phyloP scores from a whole-genome alignment of 2,113 vertebrate genomes.

The Caranx melampygus region DNA sequence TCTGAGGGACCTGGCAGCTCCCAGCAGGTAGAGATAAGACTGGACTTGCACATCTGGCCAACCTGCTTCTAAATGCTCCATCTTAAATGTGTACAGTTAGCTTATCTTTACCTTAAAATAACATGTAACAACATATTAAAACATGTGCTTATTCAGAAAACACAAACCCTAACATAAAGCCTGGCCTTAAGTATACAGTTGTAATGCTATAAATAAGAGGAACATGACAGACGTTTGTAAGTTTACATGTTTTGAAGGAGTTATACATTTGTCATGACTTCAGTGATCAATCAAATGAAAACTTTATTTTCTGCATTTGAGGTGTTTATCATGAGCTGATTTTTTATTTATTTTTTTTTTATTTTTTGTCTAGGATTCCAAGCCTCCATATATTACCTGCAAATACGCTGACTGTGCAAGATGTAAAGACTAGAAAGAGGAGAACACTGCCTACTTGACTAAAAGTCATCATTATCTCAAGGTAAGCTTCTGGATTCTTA shows the following conservation, averaged over 20 bases:
- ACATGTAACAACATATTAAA: neutral
- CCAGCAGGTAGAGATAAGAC: constrained; percentile 74
- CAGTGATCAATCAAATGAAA: neutral
- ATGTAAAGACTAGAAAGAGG: neutral
- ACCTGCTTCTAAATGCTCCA: constrained; percentile 31
- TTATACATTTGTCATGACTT: neutral
- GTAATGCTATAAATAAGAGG: neutral
- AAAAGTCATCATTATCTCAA: neutral
- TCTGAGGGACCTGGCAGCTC: constrained; percentile 66
- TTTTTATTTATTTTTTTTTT: too few species aligned
- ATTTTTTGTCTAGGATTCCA: neutral
- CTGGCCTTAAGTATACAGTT: neutral
- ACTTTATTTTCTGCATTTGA: neutral
- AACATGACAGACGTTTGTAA: neutral
- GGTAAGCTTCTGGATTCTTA: neutral
- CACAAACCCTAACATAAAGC: neutral
- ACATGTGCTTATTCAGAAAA: neutral
- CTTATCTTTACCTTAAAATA: constrained; percentile 10
- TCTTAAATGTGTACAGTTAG: neutral
- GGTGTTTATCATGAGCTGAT: neutral
- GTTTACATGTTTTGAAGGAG: neutral
- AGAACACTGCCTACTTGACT: neutral
- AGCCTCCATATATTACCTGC: neutral
- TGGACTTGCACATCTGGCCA: constrained; percentile 75
- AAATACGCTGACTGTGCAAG: neutral